A percentile compares a stretch with the other conserved stretches of the same genome.
phyloP scores from a whole-genome alignment of 2,797 vertebrate genomes.

The Lagocephalus sceleratus region DNA sequence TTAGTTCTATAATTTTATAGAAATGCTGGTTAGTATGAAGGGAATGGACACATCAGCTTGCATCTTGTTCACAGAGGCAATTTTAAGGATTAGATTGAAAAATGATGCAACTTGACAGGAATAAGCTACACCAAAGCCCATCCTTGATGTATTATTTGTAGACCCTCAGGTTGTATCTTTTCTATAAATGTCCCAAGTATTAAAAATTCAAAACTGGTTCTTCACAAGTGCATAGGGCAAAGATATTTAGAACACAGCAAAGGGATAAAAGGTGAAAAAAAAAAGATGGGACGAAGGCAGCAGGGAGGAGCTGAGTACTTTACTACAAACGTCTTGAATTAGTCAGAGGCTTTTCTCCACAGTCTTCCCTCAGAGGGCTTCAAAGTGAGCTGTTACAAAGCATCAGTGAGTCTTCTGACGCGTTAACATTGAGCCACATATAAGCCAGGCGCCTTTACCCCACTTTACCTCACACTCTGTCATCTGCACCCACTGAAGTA shows the following conservation, averaged over 20 bases:
- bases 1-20: background rate
- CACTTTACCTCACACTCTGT: slow-evolving; percentile 12
- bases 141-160: background rate
- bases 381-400: slow-evolving; percentile 30
- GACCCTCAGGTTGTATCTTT: background rate
- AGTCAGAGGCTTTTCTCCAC: slow-evolving; percentile 23
- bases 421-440: slow-evolving; percentile 23
- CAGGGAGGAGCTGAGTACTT: background rate
- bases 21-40: background rate
- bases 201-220: background rate
- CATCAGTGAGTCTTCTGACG: slow-evolving; percentile 30
- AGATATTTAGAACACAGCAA: background rate
- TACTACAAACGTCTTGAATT: slow-evolving; percentile 22
- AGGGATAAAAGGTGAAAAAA: slow-evolving; percentile 4
- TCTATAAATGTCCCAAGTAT: background rate
- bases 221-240: background rate
- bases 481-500: slow-evolving; percentile 10
- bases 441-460: slow-evolving; percentile 21
- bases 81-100: background rate
- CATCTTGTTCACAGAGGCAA: background rate
- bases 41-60: background rate
- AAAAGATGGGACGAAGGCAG: slow-evolving; percentile 2
- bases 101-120: slow-evolving; percentile 2
- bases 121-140: background rate
- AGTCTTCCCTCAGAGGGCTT: slow-evolving; percentile 18